Evolutionary conservation across 2,113 vertebrate genomes (phyloP).

Genomic region (Natator depressus): DNA sequence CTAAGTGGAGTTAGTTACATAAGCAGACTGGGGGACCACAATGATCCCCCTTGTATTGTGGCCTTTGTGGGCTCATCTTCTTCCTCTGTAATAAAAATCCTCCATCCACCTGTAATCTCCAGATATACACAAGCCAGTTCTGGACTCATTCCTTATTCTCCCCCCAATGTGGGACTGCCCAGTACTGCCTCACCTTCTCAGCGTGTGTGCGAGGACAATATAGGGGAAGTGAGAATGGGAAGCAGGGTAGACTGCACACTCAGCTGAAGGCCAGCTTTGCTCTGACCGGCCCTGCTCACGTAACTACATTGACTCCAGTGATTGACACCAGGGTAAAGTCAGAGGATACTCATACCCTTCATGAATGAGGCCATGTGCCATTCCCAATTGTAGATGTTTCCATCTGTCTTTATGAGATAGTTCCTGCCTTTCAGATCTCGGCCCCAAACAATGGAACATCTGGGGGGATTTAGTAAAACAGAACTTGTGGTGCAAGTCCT

Average conservation of each 20-base stretch:
- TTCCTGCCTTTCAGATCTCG: neutral
- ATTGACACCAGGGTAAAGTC: neutral
- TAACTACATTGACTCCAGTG: neutral
- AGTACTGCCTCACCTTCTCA: neutral
- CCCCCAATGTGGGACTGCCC: neutral
- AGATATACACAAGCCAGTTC: neutral
- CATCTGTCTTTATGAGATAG: neutral
- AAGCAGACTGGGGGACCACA: neutral
- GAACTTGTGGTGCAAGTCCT: slow-evolving; percentile 11
- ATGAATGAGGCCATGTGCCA: neutral
- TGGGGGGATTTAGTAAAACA: neutral
- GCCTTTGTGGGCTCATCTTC: neutral
- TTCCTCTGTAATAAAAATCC: neutral
- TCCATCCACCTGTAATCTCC: neutral
- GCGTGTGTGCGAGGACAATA: neutral
- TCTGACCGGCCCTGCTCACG: neutral
- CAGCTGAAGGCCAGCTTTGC: neutral
- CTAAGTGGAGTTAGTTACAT: neutral
- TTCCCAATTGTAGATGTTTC: neutral
- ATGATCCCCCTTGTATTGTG: neutral
- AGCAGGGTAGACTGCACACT: neutral
- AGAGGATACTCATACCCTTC: neutral
- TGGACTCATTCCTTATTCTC: neutral
- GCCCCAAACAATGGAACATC: slow-evolving; percentile 51
- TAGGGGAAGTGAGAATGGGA: neutral